A percentile compares a stretch with the other conserved stretches of the same genome.
phyloP scores from a whole-genome alignment of 2,113 vertebrate species.

The Balaeniceps rex region DNA sequence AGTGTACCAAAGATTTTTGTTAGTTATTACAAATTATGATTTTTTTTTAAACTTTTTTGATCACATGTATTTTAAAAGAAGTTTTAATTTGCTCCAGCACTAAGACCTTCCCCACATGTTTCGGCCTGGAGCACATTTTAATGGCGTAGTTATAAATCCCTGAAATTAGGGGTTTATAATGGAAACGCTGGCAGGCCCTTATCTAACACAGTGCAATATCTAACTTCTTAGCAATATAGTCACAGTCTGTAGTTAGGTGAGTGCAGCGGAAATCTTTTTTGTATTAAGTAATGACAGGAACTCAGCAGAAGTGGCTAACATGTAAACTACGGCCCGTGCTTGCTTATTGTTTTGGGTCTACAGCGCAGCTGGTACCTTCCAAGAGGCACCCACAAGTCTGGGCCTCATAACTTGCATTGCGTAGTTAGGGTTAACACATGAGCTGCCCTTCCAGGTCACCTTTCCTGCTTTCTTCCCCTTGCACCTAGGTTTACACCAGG shows the following conservation, averaged over 20 bases:
- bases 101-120: conserved; percentile 5
- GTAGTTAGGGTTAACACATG: fast-evolving
- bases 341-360: background rate
- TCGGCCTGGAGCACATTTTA: conserved; percentile 1
- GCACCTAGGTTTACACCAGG: background rate
- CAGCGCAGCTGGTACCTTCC: background rate
- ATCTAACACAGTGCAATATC: background rate
- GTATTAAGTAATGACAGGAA: background rate
- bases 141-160: conserved; percentile 1
- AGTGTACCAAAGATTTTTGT: background rate
- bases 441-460: background rate
- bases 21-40: background rate
- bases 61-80: background rate
- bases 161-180: conserved; percentile 25
- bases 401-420: background rate
- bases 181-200: background rate
- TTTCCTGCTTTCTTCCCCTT: background rate
- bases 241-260: background rate
- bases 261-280: background rate
- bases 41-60: background rate
- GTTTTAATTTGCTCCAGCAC: conserved; percentile 2
- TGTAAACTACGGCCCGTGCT: background rate
- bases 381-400: background rate
- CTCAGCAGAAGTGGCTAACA: background rate
- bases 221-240: background rate